Base-by-base conservation (phyloP, 2,113 vertebrate genomes). In the Clupea harengus region DNA sequence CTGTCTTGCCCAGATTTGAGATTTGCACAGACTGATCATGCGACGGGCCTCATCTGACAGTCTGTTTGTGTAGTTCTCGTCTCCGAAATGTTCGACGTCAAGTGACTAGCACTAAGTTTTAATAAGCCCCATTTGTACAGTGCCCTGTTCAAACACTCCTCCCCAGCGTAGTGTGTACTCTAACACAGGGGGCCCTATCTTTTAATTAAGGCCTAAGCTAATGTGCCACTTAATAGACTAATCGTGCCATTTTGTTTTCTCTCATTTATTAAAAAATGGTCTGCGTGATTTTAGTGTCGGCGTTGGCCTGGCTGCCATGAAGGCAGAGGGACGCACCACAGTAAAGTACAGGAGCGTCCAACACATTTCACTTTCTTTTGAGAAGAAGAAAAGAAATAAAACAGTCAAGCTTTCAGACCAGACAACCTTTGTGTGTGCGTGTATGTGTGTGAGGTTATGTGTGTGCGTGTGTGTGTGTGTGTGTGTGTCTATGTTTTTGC, bases 201-300 rank as follows among this genome's bases (percentile, higher is more conserved):
- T 96, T 95, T 96, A 95, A 96, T 96, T 95, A 95, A 95, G 92
- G 94, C 93, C 91, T 84, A 64, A 92, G 92, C 94, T 96, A 95
- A 95, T 96, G 93, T 95, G 93, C 92, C 93, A 93, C 93, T 94
- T 95, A 95, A 96, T 95, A 95, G 94, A 94, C 94, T 95, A 95
- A 96, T 95, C 95, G 91, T 82, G 92, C 93, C 92, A 96, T 95
- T 95, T 95, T 95, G 94, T 95, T 96, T 95, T 96, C 94, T 94
- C 89, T 95, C 91, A 95, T 95, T 95, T 95, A 93, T 92, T 95
- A 92, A 92, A 93, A 94, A 95, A 95, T 54, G 52, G 52, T 54
- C 52, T 13, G 13, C 15, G 15, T 54, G 52, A 54, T 54, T 54
- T 54, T 54, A 4, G 3, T 93, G 6, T 54, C 17, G 17, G 52